phyloP scores from a whole-genome alignment of 2,113 vertebrate species.

The Prietella phreatophila region DNA sequence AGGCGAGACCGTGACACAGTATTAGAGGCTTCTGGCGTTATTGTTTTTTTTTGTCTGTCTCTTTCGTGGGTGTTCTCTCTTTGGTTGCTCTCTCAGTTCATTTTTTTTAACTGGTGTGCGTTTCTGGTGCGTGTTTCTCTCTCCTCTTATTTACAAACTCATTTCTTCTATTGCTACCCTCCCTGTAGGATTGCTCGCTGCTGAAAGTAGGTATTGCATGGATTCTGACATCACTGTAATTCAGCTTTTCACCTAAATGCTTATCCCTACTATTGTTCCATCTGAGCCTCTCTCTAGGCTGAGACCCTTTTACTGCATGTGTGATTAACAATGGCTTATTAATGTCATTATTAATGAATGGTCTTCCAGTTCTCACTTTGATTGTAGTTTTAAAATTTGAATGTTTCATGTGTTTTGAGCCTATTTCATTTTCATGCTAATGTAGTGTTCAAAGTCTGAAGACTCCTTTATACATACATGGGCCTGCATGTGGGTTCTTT shows the following conservation, averaged over 20 bases:
- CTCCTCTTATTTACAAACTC: conserved; percentile 16
- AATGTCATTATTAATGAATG: conserved; percentile 1
- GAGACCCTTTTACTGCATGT: conserved; percentile 10
- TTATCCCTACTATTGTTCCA: neutral
- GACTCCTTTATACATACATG: neutral
- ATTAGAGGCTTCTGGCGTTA: neutral
- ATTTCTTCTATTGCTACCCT: conserved; percentile 86
- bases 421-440: neutral
- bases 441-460: neutral
- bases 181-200: conserved; percentile 94
- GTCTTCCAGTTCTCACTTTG: neutral
- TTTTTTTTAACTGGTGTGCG: neutral
- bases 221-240: neutral
- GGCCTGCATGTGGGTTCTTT: conserved; percentile 15
- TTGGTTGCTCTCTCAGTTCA: neutral
- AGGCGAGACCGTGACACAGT: neutral
- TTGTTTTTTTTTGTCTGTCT: no score
- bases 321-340: neutral
- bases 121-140: conserved; percentile 1
- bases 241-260: neutral
- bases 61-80: neutral
- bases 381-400: neutral
- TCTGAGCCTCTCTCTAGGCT: neutral
- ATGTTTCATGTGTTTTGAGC: neutral
- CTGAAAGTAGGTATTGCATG: conserved; percentile 95